A percentile compares a stretch with the other conserved stretches of the same genome.
Conservation (phyloP, 2,797 vertebrate genomes). For the Platyrinchus mystaceus region DNA sequence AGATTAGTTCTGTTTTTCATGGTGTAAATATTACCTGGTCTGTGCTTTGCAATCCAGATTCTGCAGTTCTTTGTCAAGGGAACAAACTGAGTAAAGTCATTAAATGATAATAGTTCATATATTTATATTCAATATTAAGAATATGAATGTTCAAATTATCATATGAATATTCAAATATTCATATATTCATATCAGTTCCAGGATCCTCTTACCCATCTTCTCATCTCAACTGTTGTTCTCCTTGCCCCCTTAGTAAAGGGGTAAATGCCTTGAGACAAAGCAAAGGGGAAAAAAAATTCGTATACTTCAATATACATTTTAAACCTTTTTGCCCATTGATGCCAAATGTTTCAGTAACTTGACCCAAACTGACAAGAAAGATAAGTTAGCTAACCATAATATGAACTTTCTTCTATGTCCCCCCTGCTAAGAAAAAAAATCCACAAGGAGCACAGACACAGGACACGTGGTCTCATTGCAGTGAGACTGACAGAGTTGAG, state of each 20-base stretch:
- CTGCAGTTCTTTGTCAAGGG: background rate
- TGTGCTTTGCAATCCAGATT: background rate
- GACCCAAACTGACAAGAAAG: background rate
- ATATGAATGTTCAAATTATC: no score
- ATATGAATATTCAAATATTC: no score
- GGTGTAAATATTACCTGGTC: background rate
- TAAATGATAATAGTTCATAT: background rate
- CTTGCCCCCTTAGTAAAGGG: background rate
- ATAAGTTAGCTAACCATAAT: background rate
- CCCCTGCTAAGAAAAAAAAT: background rate
- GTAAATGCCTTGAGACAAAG: background rate
- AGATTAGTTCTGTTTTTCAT: background rate
- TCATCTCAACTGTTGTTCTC: background rate
- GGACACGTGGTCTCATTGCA: background rate
- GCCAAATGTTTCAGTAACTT: background rate
- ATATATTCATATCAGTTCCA: background rate
- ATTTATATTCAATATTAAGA: no score
- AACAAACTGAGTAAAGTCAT: background rate
- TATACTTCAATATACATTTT: background rate
- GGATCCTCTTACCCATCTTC: background rate
- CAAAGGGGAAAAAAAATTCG: no score
- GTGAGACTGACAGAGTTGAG: background rate
- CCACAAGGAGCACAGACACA: background rate
- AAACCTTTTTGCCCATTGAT: background rate
- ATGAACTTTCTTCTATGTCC: background rate